A percentile compares a stretch with the other conserved stretches of the same genome.
Conservation (phyloP, 2,797 vertebrate genomes). For the Odontamblyopus lacepedii region DNA sequence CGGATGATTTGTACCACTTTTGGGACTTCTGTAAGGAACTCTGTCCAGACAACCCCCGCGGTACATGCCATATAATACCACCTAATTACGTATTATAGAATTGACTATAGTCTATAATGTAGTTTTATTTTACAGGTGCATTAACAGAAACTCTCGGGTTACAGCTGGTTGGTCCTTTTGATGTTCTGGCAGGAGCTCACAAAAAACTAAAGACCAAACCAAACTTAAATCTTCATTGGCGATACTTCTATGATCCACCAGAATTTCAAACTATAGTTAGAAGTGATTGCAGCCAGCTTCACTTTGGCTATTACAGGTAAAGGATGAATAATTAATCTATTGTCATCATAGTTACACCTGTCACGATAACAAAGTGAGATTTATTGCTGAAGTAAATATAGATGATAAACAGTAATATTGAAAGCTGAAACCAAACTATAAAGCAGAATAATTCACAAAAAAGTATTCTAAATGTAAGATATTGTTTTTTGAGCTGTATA, state of each 20-base stretch:
- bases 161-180: constrained; percentile 90
- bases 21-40: constrained; percentile 92
- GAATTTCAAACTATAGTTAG: constrained; percentile 93
- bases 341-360: too few species aligned
- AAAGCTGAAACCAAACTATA: too few species aligned
- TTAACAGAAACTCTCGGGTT: constrained; percentile 84
- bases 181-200: constrained; percentile 89
- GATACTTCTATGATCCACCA: constrained; percentile 95
- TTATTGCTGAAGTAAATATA: too few species aligned
- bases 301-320: constrained; percentile 97
- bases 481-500: too few species aligned
- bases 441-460: too few species aligned
- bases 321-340: neutral
- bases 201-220: constrained; percentile 75
- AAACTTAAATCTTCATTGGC: constrained; percentile 92
- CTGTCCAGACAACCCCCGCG: constrained; percentile 81
- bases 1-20: constrained; percentile 92
- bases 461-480: too few species aligned
- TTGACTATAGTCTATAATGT: neutral
- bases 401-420: too few species aligned
- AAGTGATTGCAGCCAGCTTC: constrained; percentile 83
- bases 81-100: neutral
- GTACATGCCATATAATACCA: constrained; percentile 63
- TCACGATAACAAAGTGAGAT: too few species aligned
- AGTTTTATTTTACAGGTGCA: constrained; percentile 73